Evolutionary conservation across 2,113 vertebrate genomes (phyloP).

Genomic region (Hemibates koningsi): DNA sequence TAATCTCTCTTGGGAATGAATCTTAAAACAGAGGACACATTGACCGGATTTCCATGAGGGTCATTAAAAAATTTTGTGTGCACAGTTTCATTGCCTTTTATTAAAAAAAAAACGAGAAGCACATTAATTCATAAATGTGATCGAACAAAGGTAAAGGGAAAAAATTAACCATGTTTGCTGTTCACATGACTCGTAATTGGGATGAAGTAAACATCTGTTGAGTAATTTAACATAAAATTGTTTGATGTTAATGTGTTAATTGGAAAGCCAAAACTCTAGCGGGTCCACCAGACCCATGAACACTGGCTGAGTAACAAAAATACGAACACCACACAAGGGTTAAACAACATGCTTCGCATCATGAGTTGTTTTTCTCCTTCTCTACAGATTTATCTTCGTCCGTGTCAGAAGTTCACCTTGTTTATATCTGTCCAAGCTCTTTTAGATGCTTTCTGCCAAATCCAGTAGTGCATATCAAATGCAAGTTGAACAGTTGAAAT

Average conservation of each 20-base stretch:
- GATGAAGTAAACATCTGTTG: no score
- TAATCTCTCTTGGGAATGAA: background rate
- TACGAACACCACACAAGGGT: background rate
- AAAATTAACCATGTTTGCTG: no score
- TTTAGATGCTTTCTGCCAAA: background rate
- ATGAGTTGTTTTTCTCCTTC: background rate
- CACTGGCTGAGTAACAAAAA: no score
- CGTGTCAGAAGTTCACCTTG: background rate
- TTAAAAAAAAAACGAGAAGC: no score
- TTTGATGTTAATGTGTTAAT: no score
- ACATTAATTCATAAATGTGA: no score
- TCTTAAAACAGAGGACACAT: background rate
- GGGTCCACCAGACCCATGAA: no score
- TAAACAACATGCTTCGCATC: background rate
- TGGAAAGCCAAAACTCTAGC: no score
- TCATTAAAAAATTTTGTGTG: fast-evolving
- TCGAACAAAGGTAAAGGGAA: no score
- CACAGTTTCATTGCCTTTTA: background rate
- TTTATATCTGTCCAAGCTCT: background rate
- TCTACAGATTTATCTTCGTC: background rate
- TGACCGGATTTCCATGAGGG: fast-evolving
- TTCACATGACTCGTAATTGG: no score
- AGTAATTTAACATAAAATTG: no score
- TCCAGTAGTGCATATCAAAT: background rate
- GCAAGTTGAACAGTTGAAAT: background rate